phyloP scores from a whole-genome alignment of 2,888 invertebrate genomes.

The Habrosyne pyritoides region DNA sequence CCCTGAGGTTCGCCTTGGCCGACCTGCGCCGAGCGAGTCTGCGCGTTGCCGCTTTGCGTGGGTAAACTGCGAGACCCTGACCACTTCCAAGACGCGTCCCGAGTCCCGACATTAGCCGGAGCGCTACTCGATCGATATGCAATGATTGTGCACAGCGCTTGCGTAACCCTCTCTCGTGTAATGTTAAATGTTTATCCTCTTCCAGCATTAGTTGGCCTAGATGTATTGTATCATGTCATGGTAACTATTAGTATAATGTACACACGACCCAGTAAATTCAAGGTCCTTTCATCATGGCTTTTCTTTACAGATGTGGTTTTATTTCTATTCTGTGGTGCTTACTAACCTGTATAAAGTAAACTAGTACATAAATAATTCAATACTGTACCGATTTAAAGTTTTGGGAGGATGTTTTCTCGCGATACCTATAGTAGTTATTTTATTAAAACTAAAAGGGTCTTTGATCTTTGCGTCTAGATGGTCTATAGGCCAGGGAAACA shows the following conservation, averaged over 20 bases:
- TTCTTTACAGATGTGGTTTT: no score
- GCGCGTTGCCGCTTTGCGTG: conserved; percentile 11
- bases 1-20: conserved; percentile 40
- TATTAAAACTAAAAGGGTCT: no score
- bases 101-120: conserved; percentile 1
- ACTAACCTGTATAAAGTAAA: no score
- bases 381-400: no score
- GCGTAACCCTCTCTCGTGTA: conserved; percentile 30
- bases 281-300: conserved; percentile 40
- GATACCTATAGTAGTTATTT: no score
- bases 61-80: not conserved
- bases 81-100: conserved; percentile 2
- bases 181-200: conserved; percentile 35
- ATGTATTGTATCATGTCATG: conserved; percentile 48
- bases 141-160: conserved; percentile 31
- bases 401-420: no score
- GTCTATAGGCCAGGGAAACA: no score
- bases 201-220: conserved; percentile 50
- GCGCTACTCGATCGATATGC: conserved; percentile 35
- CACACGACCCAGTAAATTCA: conserved; percentile 49
- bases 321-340: no score
- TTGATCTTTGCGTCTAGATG: no score
- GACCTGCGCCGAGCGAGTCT: conserved; percentile 8
- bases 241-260: conserved; percentile 17
- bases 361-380: no score